Base-by-base conservation (phyloP, 1,140 invertebrate genomes). In the Pteromalus puparum region DNA sequence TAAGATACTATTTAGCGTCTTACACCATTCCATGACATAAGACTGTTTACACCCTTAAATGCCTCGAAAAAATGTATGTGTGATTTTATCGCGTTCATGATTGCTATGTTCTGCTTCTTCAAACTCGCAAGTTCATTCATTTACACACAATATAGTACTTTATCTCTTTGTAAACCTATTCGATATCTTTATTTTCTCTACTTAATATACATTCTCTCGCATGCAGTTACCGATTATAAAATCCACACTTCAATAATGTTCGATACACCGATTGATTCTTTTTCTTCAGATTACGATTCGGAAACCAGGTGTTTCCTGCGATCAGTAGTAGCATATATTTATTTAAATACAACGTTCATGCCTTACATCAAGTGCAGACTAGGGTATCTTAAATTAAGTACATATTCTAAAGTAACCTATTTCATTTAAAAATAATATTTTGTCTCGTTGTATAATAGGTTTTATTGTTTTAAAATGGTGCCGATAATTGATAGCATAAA, bases 11-110 rank as follows among this genome's bases (percentile, higher is more conserved):
- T 10, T 76, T 30, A 84, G 18, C 13, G 7, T 85, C 70, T 88
- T 86, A 89, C 89, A 90, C 86, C 91, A 92, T 92, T 91, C 90
- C 90, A 90, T 90, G 90, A 91, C 89, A 81, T 48, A 90, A 92
- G 90, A 92, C 91, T 92, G 90, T 91, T 82, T 67, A 72, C 13
- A 77, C 15, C 42, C 30, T 46, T 81, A 70, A 68, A 85, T 74
- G 13, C 24, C 46, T 34, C 12, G 24, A 46, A 72, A 68, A n/a
- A 76, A 74, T 80, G 38, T 53, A 74, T 80, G 38, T 53, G 42
- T 48, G 30, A 80, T 84, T 67, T 42, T 26, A 30, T 79, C 48
- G 28, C 28, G 30, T 67, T 75, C 28, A n/a, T 79, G 21, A 42
- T 42, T 80, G 2, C 34, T 53, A 10, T 28, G n/a, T 42, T 2